Evolutionary conservation across 2,888 invertebrate genomes (phyloP).

Genomic region (Drosophila nr. medialis): DNA sequence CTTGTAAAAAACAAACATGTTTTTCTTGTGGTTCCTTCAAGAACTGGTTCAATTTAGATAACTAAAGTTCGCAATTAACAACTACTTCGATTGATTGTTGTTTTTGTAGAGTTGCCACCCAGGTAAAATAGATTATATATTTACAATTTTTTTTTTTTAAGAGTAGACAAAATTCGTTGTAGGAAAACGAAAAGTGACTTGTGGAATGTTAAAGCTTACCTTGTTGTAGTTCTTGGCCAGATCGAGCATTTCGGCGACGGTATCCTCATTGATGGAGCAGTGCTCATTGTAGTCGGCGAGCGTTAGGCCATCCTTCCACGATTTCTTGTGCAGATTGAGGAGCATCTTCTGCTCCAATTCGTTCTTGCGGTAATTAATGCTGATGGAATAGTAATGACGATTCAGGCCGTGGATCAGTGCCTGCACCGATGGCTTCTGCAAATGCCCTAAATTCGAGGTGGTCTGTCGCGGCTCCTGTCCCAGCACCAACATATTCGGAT

Average conservation of each 20-base stretch:
- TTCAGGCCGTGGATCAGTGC: slow-evolving; percentile 99
- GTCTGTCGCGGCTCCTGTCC: slow-evolving; percentile 99
- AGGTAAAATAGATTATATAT: neutral
- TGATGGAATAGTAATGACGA: slow-evolving; percentile 99
- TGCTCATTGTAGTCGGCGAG: slow-evolving; percentile 96
- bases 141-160: neutral
- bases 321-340: slow-evolving; percentile 98
- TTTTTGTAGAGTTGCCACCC: slow-evolving; percentile 35
- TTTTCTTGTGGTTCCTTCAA: neutral
- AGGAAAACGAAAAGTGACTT: neutral
- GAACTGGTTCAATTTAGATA: slow-evolving; percentile 17
- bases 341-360: slow-evolving; percentile 99
- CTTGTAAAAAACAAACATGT: neutral
- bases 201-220: slow-evolving; percentile 69
- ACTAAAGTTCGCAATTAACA: slow-evolving; percentile 5
- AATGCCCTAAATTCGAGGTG: slow-evolving; percentile 98
- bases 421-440: slow-evolving; percentile 99
- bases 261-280: slow-evolving; percentile 96
- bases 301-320: slow-evolving; percentile 98
- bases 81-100: slow-evolving; percentile 13
- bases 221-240: slow-evolving; percentile 99
- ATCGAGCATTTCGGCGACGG: slow-evolving; percentile 98
- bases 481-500: slow-evolving; percentile 99
- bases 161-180: neutral
- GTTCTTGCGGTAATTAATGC: slow-evolving; percentile 99